Base-by-base conservation (phyloP, 2,113 vertebrate genomes). In the Eupsittula cactorum region DNA sequence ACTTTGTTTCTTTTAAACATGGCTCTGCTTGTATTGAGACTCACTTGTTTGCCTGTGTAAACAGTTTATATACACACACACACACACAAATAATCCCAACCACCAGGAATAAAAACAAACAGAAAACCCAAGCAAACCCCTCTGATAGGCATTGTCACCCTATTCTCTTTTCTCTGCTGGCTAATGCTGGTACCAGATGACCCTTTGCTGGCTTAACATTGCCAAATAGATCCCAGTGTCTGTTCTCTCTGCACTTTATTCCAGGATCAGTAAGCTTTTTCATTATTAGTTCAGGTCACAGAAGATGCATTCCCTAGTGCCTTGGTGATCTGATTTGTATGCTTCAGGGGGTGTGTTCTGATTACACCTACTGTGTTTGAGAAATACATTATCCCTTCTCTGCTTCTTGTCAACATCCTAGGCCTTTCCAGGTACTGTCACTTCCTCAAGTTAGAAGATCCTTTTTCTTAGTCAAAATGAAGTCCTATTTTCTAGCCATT, bases 141-240 rank as follows among this genome's bases (percentile, higher is more conserved):
- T 1, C 1, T 55, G 16, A 16, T 29, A 49, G 46, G 2, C 39
- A 6, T 21, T 73, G 86, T 67, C 12, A 53, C 46, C 4, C 7
- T 74, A 0, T 23, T 84, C 63, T 59, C 21, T 9, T 74, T 91
- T 49, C 28, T 74, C 16, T 91, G 25, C 37, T 80, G 35, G 59
- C 47, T 47, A 39, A 31, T 65, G n/a, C 31, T 87, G 41, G 7
- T 64, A 60, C 10, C 39, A 64, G 55, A 13, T n/a, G 11, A 42
- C 11, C 21, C 5, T 79, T 33, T 1, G 0, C 19, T 90, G 42
- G 20, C 12, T 81, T 62, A n/a, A n/a, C 46, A 39, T 0, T 79
- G 42, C 53, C 0, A 1, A 16, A 37, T 20, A 5, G 8, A 53
- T 65, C 8, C n/a, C 47, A 24, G 0, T 33, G 13, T 70, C 28